These are phyloP conservation scores for Alviniconcha marisindica DNA, from an alignment of 1,140 invertebrate genomes.

Conservation along the genomic window DNA sequence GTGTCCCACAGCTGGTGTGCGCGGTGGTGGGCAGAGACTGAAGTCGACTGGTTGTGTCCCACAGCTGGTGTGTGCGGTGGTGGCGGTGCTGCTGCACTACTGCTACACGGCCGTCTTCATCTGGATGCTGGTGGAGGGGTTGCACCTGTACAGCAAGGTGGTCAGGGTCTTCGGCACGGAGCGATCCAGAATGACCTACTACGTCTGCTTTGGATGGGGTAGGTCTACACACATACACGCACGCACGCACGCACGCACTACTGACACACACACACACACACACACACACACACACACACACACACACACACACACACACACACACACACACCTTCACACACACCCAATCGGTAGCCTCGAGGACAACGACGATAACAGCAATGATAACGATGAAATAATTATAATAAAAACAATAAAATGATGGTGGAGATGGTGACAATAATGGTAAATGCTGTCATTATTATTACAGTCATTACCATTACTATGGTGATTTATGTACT, in stretches of 20 bases:
- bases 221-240: constrained; percentile 13
- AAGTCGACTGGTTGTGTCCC: too few relatives aligned
- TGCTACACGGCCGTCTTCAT: constrained; percentile 62
- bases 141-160: constrained; percentile 66
- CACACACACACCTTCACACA: not conserved
- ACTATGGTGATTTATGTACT: too few relatives aligned
- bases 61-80: constrained; percentile 60
- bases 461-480: too few relatives aligned
- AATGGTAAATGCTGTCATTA: too few relatives aligned
- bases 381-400: too few relatives aligned
- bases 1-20: not conserved
- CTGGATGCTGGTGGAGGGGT: constrained; percentile 70
- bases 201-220: constrained; percentile 67
- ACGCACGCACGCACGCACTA: not conserved
- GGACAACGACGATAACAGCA: too few relatives aligned
- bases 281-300: not conserved
- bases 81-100: constrained; percentile 65
- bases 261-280: constrained; percentile 1
- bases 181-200: constrained; percentile 53
- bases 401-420: too few relatives aligned
- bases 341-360: too few relatives aligned
- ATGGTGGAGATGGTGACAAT: too few relatives aligned
- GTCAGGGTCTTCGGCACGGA: constrained; percentile 66
- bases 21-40: too few relatives aligned
- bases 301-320: not conserved